These are phyloP conservation scores for Clarias pachynema DNA, from an alignment of 2,797 vertebrate genomes.

Conservation along the genomic window DNA sequence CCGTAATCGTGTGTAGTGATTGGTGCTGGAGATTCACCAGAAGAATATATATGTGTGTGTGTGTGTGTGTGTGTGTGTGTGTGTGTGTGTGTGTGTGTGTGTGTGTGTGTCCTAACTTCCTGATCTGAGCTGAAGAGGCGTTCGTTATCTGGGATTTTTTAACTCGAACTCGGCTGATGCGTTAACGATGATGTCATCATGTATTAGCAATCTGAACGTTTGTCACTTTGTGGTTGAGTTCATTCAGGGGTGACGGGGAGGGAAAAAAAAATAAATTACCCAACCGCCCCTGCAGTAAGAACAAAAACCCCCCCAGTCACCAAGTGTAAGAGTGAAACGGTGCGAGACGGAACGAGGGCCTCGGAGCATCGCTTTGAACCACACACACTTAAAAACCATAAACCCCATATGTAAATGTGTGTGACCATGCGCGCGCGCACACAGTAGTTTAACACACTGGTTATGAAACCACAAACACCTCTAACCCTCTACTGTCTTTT, in stretches of 20 bases:
- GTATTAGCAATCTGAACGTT: not conserved
- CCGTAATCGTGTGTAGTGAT: too few relatives aligned
- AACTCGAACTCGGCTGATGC: not conserved
- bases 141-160: not conserved
- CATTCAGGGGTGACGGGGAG: not conserved
- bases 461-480: slow-evolving; percentile 38
- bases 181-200: not conserved
- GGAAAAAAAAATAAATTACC: not conserved
- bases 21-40: not conserved
- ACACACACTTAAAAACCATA: not conserved
- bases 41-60: not conserved
- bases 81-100: too few relatives aligned
- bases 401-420: slow-evolving; percentile 23
- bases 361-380: not conserved
- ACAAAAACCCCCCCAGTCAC: too few relatives aligned
- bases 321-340: not conserved
- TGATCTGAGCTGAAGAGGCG: not conserved
- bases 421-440: not conserved
- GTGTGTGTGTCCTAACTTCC: too few relatives aligned
- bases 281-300: not conserved
- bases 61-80: too few relatives aligned
- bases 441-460: slow-evolving; percentile 19
- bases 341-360: not conserved
- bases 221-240: not conserved
- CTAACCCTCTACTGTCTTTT: not conserved